Conservation (phyloP, 2,113 vertebrate genomes). For the Bolborhynchus lineola region DNA sequence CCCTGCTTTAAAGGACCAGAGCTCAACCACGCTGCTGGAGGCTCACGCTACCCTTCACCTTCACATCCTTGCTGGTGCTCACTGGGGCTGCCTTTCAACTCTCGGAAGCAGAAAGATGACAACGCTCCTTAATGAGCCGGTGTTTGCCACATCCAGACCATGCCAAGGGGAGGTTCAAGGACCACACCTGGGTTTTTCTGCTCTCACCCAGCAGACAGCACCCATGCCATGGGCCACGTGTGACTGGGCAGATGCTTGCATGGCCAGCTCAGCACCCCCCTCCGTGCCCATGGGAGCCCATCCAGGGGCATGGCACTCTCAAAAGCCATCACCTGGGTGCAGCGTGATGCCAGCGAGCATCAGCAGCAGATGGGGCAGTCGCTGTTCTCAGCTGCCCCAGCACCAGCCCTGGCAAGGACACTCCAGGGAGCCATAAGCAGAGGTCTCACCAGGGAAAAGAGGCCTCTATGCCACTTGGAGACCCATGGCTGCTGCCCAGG, state of each 20-base stretch:
- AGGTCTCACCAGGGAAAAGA: not conserved
- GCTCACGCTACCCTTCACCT: not conserved
- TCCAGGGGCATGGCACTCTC: fast-evolving
- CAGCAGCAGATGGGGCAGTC: not conserved
- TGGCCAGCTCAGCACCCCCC: fast-evolving
- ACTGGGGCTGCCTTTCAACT: not conserved
- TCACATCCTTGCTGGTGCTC: not conserved
- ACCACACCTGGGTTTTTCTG: not conserved
- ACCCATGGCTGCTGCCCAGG: not conserved
- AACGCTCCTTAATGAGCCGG: not conserved
- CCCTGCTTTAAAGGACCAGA: not conserved
- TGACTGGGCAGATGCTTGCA: not conserved
- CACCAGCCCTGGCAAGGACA: not conserved
- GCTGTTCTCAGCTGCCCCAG: not conserved
- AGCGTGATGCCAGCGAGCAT: fast-evolving
- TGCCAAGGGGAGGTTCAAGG: not conserved
- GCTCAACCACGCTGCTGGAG: not conserved
- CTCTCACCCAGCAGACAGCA: fast-evolving
- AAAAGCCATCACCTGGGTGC: not conserved
- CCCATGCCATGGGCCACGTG: fast-evolving
- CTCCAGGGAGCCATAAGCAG: not conserved
- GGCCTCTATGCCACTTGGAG: not conserved
- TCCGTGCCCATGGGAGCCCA: not conserved
- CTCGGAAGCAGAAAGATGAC: not conserved
- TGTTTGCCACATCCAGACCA: not conserved